phyloP scores from a whole-genome alignment of 2,113 vertebrate species.

The Hemiprocne comata region DNA sequence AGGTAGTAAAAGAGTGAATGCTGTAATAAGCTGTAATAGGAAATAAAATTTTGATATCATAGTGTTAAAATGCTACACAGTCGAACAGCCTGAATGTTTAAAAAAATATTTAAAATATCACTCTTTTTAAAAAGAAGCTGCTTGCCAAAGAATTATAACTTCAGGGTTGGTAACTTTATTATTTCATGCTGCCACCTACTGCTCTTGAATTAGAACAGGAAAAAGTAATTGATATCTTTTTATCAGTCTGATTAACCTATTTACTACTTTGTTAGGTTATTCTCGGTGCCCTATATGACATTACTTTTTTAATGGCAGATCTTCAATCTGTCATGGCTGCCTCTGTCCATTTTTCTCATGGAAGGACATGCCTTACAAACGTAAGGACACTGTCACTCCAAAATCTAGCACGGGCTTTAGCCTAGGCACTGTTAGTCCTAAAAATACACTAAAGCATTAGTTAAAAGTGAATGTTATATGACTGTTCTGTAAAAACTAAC shows the following conservation, averaged over 20 bases:
- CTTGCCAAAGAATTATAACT: neutral
- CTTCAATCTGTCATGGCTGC: neutral
- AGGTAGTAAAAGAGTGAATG: neutral
- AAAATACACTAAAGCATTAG: neutral
- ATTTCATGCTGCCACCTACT: constrained; percentile 52
- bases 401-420: neutral
- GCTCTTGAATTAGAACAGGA: neutral
- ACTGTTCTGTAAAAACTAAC: neutral
- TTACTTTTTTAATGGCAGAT: neutral
- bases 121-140: neutral
- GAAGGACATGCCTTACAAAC: neutral
- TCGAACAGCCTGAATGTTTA: neutral
- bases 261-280: neutral
- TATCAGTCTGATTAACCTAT: neutral
- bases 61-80: neutral
- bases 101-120: neutral
- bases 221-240: neutral
- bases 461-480: neutral
- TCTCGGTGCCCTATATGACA: neutral
- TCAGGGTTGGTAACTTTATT: neutral
- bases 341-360: neutral
- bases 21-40: neutral
- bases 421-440: neutral
- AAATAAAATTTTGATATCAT: neutral
- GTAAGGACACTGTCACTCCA: neutral